Conservation (phyloP, 2,797 vertebrate genomes). For the Lepus oiostolus region DNA sequence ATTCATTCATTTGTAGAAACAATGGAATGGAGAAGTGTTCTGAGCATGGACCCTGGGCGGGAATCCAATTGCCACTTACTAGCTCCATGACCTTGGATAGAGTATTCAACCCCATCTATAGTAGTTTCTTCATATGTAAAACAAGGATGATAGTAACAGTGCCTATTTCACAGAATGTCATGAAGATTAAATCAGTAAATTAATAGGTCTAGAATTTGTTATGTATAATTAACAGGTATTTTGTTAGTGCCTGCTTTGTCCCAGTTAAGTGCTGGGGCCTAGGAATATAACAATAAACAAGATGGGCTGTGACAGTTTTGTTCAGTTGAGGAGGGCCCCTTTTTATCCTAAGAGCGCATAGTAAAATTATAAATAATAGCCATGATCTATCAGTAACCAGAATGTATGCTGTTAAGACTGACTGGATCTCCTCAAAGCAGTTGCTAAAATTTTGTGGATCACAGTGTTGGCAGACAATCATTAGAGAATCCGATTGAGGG, state of each 20-base stretch:
- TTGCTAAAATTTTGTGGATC: background rate
- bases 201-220: background rate
- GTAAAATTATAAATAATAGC: background rate
- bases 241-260: background rate
- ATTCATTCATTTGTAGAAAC: background rate
- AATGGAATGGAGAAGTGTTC: background rate
- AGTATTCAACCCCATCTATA: background rate
- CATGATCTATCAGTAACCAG: background rate
- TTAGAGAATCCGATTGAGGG: background rate
- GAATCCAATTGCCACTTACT: background rate
- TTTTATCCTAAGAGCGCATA: background rate
- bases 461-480: background rate
- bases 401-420: background rate
- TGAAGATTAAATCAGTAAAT: background rate
- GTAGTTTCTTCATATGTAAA: background rate
- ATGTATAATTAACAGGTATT: background rate
- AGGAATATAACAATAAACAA: background rate
- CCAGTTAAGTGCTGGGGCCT: background rate
- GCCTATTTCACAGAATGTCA: background rate
- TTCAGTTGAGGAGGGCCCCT: background rate
- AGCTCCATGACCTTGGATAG: background rate
- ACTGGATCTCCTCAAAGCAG: background rate
- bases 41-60: background rate
- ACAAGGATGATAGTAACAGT: background rate
- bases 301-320: background rate